Conservation (phyloP, 2,888 invertebrate species). For the Byasa hedistus region DNA sequence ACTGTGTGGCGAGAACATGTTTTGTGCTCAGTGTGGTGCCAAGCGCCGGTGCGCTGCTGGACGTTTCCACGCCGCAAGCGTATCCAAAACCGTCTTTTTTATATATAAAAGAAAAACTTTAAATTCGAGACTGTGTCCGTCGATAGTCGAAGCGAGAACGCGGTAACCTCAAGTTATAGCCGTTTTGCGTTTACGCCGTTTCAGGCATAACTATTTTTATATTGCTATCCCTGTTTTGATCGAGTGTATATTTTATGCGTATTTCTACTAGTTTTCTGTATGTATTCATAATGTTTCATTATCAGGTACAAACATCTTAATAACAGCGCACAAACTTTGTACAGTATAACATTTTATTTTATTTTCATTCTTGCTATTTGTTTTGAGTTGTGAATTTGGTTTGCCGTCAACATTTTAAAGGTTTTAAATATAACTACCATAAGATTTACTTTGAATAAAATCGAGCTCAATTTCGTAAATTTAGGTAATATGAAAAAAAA, state of each 20-base stretch:
- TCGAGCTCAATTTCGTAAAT: conserved; percentile 77
- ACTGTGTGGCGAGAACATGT: conserved; percentile 69
- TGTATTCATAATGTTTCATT: conserved; percentile 48
- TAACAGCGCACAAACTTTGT: conserved; percentile 77
- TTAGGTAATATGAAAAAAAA: conserved; percentile 64
- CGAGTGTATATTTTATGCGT: conserved; percentile 58
- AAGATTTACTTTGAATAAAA: conserved; percentile 74
- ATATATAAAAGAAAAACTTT: conserved; percentile 46
- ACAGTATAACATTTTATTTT: conserved; percentile 64
- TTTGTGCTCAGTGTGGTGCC: conserved; percentile 75
- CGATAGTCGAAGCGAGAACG: conserved; percentile 57
- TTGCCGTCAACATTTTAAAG: conserved; percentile 43
- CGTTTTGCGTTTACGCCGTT: conserved; percentile 61
- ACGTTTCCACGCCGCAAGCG: conserved; percentile 63
- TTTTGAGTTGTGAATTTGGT: conserved; percentile 48
- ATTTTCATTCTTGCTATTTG: conserved; percentile 54
- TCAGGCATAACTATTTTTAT: conserved; percentile 73
- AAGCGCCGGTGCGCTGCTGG: conserved; percentile 67
- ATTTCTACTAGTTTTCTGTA: conserved; percentile 52
- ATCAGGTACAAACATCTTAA: conserved; percentile 63
- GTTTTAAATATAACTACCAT: conserved; percentile 53
- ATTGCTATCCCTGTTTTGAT: conserved; percentile 61
- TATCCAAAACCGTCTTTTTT: conserved; percentile 74
- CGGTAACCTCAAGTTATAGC: conserved; percentile 54
- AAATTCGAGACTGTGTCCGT: conserved; percentile 69